These are phyloP conservation scores for Holocentrus rufus DNA, from an alignment of 2,797 vertebrate species.

Conservation along the genomic window DNA sequence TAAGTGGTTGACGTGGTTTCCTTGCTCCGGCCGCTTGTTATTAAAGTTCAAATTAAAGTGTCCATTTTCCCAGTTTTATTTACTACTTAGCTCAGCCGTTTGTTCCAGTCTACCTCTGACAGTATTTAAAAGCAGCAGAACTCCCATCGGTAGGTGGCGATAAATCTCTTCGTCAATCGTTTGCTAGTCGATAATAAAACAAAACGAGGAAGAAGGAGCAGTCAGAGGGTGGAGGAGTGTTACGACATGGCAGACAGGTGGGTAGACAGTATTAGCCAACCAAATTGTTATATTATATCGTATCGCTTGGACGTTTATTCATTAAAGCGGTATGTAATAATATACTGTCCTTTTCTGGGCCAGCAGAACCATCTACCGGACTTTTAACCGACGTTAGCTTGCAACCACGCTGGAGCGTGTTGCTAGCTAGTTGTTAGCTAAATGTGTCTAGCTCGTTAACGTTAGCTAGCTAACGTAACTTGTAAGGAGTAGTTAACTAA, in stretches of 20 bases:
- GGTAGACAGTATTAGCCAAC: constrained; percentile 20
- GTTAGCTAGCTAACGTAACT: constrained; percentile 40
- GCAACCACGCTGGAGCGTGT: constrained; percentile 60
- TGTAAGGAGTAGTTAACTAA: constrained; percentile 40
- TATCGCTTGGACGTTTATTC: accelerated
- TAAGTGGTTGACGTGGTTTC: too few species aligned
- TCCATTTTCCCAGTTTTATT: too few species aligned
- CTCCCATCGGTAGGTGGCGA: background rate
- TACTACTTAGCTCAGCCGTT: too few species aligned
- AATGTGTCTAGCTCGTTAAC: background rate
- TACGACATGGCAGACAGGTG: constrained; percentile 70
- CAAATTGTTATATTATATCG: background rate
- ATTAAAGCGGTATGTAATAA: background rate
- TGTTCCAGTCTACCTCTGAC: too few species aligned
- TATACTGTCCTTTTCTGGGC: accelerated
- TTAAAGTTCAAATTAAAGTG: too few species aligned
- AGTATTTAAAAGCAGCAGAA: background rate
- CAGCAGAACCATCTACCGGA: background rate
- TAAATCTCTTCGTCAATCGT: background rate
- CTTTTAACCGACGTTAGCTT: constrained; percentile 6
- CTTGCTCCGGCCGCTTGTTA: too few species aligned
- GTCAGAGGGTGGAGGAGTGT: constrained; percentile 43
- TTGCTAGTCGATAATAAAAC: background rate
- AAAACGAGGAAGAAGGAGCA: background rate
- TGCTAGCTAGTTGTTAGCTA: constrained; percentile 53